Percentiles rank a stretch among this genome's conserved stretches.
Conservation (phyloP, 2,113 vertebrate species). For the Dipodomys spectabilis region DNA sequence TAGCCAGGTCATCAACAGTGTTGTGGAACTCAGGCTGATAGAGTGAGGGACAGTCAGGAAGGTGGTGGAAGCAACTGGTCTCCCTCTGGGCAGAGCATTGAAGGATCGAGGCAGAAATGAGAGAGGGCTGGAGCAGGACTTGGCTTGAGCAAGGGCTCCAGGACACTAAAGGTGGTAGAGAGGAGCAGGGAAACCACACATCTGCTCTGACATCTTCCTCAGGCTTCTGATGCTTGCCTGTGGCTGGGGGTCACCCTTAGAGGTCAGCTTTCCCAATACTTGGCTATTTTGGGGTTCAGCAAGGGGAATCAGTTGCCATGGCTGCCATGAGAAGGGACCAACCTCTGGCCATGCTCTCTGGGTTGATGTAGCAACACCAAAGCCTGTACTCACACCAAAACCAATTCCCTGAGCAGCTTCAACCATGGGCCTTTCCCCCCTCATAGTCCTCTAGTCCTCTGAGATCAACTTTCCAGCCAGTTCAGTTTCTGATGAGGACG, state of each 20-base stretch:
- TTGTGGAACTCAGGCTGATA: not conserved
- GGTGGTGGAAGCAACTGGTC: not conserved
- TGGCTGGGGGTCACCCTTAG: not conserved
- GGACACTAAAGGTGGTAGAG: not conserved
- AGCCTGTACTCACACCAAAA: not conserved
- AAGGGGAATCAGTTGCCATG: accelerated
- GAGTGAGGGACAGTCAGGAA: not conserved
- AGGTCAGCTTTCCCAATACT: not conserved
- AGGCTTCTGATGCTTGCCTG: not conserved
- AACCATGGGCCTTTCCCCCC: no score
- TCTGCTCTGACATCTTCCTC: not conserved
- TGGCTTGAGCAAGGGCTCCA: not conserved
- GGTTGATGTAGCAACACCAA: not conserved
- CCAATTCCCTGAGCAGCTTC: not conserved
- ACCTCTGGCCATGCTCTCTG: not conserved
- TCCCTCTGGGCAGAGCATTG: not conserved
- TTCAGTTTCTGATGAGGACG: not conserved
- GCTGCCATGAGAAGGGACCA: not conserved
- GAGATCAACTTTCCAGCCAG: not conserved
- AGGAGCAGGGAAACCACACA: not conserved
- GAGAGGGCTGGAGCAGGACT: no score
- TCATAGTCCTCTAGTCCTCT: not conserved
- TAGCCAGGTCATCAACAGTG: accelerated
- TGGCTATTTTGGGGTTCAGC: not conserved
- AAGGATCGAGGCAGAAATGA: not conserved